These are phyloP conservation scores for Holothuria glaberrima DNA, from an alignment of 35 echinoderm and acorn worm species.

Conservation along the genomic window DNA sequence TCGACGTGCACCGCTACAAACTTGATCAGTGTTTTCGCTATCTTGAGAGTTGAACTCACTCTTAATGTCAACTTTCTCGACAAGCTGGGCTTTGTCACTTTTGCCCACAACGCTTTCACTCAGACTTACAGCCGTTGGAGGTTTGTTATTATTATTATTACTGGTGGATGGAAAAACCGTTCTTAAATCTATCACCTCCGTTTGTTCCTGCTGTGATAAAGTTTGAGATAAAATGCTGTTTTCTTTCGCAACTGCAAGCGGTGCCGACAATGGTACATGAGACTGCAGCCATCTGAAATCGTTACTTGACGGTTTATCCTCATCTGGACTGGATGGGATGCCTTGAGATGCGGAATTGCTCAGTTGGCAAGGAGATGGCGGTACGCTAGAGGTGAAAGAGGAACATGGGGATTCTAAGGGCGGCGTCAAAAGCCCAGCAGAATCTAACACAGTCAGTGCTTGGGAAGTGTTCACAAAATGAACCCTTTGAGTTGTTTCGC, in stretches of 20 bases:
- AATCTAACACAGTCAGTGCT: constrained; percentile 50
- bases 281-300: constrained; percentile 58
- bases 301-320: not conserved
- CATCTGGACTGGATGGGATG: not conserved
- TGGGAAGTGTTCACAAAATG: constrained; percentile 30
- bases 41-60: not conserved
- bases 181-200: constrained; percentile 54
- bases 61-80: not conserved
- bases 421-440: constrained; percentile 43
- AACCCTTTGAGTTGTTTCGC: not conserved
- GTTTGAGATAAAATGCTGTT: constrained; percentile 54
- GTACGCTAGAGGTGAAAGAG: constrained; percentile 39
- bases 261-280: constrained; percentile 37
- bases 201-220: constrained; percentile 51
- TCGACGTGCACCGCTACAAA: not conserved
- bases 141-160: constrained; percentile 16
- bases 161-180: constrained; percentile 41
- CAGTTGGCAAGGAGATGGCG: constrained; percentile 47
- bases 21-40: not conserved
- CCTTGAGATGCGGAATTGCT: constrained; percentile 4
- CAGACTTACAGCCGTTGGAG: not conserved
- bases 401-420: constrained; percentile 56
- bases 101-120: not conserved
- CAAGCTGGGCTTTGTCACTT: not conserved
- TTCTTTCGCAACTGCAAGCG: constrained; percentile 33